phyloP scores from a whole-genome alignment of 2,888 invertebrate species.

The Lasiommata megera region DNA sequence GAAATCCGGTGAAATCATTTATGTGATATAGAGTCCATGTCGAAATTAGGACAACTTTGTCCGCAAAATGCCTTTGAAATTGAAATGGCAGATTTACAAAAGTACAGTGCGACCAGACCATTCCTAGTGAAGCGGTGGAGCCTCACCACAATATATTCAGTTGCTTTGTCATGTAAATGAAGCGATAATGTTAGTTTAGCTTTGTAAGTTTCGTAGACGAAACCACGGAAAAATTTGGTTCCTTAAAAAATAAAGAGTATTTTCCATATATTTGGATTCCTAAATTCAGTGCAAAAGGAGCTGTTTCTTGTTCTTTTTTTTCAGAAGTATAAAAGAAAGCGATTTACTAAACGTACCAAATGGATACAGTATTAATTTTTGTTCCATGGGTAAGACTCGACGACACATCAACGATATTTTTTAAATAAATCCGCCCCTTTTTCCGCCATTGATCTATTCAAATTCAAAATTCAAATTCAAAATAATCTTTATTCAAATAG shows the following conservation, averaged over 20 bases:
- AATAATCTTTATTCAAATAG: too few species aligned
- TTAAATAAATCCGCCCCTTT: too few species aligned
- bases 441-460: too few species aligned
- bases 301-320: too few species aligned
- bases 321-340: too few species aligned
- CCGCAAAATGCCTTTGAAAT: background rate
- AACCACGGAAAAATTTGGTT: background rate
- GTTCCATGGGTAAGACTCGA: too few species aligned
- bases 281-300: too few species aligned
- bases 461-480: too few species aligned
- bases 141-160: constrained; percentile 7
- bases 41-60: background rate
- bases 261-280: background rate
- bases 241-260: background rate
- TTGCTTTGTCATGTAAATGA: constrained; percentile 7
- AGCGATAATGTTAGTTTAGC: background rate
- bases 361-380: too few species aligned
- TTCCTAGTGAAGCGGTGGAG: background rate
- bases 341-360: too few species aligned
- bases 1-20: background rate
- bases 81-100: background rate
- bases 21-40: background rate
- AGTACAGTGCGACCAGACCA: background rate
- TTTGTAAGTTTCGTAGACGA: background rate
- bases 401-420: too few species aligned